phyloP scores from a whole-genome alignment of 2,888 invertebrate species.

The Polydrusus pterygomalis region DNA sequence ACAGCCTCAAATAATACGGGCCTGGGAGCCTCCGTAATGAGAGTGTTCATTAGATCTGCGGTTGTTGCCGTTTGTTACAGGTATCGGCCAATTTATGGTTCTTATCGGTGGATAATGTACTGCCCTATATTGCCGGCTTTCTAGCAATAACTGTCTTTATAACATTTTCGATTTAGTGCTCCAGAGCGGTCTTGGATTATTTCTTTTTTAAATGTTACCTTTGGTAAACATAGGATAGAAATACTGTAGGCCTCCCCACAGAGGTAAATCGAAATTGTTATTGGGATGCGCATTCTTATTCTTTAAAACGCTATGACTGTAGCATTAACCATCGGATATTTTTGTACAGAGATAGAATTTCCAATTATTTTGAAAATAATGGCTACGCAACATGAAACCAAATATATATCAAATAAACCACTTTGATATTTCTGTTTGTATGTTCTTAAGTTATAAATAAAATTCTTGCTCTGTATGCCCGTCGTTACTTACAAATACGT shows the following conservation, averaged over 20 bases:
- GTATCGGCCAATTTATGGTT: conserved; percentile 73
- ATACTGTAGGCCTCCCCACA: too few species aligned
- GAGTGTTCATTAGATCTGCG: conserved; percentile 97
- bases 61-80: conserved; percentile 97
- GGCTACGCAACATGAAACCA: too few species aligned
- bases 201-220: too few species aligned
- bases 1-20: conserved; percentile 85
- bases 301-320: conserved; percentile 3
- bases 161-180: too few species aligned
- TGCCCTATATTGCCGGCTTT: conserved; percentile 23
- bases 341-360: conserved; percentile 7
- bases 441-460: not conserved
- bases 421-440: not conserved
- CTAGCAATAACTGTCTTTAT: conserved; percentile 7
- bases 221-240: too few species aligned
- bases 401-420: not conserved
- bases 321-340: not conserved
- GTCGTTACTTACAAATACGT: not conserved
- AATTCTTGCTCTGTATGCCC: not conserved
- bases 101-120: conserved; percentile 22
- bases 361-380: not conserved
- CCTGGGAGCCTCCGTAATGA: conserved; percentile 93
- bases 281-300: conserved; percentile 1
- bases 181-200: too few species aligned
- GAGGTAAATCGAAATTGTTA: not conserved